A percentile compares a stretch with the other conserved stretches of the same genome.
Evolutionary conservation across 2,113 vertebrate species (phyloP).

Genomic region (Petaurus breviceps): DNA sequence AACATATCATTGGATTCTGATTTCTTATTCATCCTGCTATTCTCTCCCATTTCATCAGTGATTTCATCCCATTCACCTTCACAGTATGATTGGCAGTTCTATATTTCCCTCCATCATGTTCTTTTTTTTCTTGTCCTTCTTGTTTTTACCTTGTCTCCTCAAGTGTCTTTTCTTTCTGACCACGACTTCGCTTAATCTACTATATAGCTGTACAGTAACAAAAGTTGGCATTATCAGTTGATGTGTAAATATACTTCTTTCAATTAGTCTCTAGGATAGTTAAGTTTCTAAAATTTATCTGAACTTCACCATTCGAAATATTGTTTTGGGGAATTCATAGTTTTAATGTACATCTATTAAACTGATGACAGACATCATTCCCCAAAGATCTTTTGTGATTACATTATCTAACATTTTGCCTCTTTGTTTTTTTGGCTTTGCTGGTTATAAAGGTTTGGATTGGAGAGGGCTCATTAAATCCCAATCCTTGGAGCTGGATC

Average conservation of each 20-base stretch:
- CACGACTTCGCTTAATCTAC: too few species aligned
- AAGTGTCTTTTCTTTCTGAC: too few species aligned
- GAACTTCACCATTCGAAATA: slow-evolving; percentile 86
- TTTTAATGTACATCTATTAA: slow-evolving; percentile 88
- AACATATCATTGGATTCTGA: too few species aligned
- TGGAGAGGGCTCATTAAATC: slow-evolving; percentile 99
- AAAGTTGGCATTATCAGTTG: slow-evolving; percentile 86
- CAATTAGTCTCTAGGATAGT: slow-evolving; percentile 81
- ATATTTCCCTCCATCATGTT: too few species aligned
- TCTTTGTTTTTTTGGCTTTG: slow-evolving; percentile 99
- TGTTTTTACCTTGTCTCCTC: too few species aligned
- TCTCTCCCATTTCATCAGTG: too few species aligned
- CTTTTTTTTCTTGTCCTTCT: too few species aligned
- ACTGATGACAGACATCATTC: slow-evolving; percentile 90
- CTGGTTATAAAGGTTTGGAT: slow-evolving; percentile 99
- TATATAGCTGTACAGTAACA: slow-evolving; percentile 76
- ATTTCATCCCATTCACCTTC: too few species aligned
- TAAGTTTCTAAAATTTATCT: slow-evolving; percentile 86
- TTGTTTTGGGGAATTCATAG: slow-evolving; percentile 90
- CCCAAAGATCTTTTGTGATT: slow-evolving; percentile 91
- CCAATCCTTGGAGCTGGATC: slow-evolving; percentile 99
- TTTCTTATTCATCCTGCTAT: too few species aligned
- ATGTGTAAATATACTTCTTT: slow-evolving; percentile 88
- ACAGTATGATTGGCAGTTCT: too few species aligned
- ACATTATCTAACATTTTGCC: slow-evolving; percentile 98